These are phyloP conservation scores for Melopsittacus undulatus DNA, from an alignment of 2,797 vertebrate species.

Conservation along the genomic window DNA sequence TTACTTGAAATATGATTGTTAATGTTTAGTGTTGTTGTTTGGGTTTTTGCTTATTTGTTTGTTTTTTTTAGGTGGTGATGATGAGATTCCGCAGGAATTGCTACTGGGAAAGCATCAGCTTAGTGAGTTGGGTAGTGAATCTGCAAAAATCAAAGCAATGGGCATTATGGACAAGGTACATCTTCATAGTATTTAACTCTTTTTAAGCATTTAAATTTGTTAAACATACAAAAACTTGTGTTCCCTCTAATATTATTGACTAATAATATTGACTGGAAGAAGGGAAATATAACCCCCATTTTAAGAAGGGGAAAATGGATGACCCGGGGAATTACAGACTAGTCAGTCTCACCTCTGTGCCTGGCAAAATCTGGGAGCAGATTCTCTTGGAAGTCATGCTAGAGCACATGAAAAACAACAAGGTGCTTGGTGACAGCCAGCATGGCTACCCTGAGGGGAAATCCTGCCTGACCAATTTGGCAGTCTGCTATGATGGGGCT, in stretches of 20 bases:
- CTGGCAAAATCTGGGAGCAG: too few species aligned
- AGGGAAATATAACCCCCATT: too few species aligned
- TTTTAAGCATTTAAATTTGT: slow-evolving; percentile 23
- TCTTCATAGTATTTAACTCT: slow-evolving; percentile 2
- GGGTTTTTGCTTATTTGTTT: not conserved
- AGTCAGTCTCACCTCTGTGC: too few species aligned
- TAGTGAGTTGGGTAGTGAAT: slow-evolving; percentile 91
- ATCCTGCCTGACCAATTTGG: too few species aligned
- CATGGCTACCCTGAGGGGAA: too few species aligned
- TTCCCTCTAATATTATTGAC: not conserved
- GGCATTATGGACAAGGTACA: slow-evolving; percentile 91
- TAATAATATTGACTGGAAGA: too few species aligned
- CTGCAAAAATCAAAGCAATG: slow-evolving; percentile 98
- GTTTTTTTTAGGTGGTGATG: slow-evolving; percentile 85
- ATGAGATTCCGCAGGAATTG: slow-evolving; percentile 94
- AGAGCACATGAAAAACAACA: too few species aligned
- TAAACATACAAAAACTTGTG: not conserved
- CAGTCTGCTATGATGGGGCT: too few species aligned
- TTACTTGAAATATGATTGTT: slow-evolving; percentile 17
- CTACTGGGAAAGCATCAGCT: slow-evolving; percentile 94
- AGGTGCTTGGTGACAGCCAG: too few species aligned
- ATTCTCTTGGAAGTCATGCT: too few species aligned
- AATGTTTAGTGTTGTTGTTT: not conserved
- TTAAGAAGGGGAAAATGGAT: too few species aligned
- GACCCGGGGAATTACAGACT: too few species aligned